phyloP scores from a whole-genome alignment of 2,797 vertebrate species.

The Corythornis leucogaster region DNA sequence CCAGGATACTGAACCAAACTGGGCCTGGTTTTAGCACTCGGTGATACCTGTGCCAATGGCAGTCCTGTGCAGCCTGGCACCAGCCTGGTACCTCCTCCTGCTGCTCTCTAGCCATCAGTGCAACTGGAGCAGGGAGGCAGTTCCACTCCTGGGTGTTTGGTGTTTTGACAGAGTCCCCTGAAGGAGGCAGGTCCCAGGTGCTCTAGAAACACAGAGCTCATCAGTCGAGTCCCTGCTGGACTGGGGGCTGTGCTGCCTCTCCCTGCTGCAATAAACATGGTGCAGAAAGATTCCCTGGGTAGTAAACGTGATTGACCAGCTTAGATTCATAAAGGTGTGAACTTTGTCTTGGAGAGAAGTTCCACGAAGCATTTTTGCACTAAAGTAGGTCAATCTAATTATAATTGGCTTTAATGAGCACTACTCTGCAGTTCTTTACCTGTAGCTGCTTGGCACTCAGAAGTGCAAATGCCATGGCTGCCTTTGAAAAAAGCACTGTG shows the following conservation, averaged over 20 bases:
- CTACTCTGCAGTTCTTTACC: constrained; percentile 22
- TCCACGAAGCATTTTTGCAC: background rate
- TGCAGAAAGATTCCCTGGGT: background rate
- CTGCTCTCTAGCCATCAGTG: background rate
- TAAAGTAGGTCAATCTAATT: constrained; percentile 49
- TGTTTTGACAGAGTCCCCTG: background rate
- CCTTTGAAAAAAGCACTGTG: background rate
- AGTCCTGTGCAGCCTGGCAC: background rate
- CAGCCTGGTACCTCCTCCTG: background rate
- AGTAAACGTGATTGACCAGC: background rate
- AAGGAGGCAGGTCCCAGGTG: background rate
- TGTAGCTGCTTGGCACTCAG: constrained; percentile 39
- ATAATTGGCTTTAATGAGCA: constrained; percentile 51
- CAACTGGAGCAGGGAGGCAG: background rate
- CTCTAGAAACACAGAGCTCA: background rate
- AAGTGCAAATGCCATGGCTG: constrained; percentile 26
- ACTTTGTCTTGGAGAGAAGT: background rate
- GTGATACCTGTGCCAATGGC: background rate
- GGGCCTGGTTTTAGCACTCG: background rate
- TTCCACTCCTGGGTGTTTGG: background rate
- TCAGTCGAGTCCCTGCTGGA: background rate
- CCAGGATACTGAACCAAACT: background rate
- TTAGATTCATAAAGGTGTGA: background rate
- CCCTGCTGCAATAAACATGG: background rate
- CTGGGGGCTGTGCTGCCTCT: background rate